These are phyloP conservation scores for Origma solitaria DNA, from an alignment of 2,113 vertebrate genomes.

Conservation along the genomic window DNA sequence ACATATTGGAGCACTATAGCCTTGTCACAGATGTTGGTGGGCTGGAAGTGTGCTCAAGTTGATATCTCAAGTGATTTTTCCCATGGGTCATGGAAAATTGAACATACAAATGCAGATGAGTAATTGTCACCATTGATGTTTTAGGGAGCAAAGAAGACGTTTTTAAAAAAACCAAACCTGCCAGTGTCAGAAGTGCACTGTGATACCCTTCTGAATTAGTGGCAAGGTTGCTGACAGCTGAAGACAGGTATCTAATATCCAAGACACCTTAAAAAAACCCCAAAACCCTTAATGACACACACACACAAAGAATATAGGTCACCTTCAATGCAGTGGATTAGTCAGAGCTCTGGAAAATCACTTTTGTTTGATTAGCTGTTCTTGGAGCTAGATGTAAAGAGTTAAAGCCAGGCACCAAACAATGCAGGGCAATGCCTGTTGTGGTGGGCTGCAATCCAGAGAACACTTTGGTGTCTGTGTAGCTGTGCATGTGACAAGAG, in stretches of 20 bases:
- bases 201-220: background rate
- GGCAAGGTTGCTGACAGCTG: background rate
- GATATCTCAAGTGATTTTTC: background rate
- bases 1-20: background rate
- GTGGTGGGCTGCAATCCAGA: background rate
- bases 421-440: background rate
- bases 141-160: background rate
- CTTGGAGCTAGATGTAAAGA: background rate
- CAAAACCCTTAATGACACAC: background rate
- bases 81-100: background rate
- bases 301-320: background rate
- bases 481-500: rapidly evolving
- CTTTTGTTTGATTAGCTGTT: background rate
- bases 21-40: background rate
- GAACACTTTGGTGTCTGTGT: background rate
- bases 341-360: background rate
- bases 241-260: background rate
- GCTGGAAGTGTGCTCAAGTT: background rate
- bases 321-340: background rate
- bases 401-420: background rate
- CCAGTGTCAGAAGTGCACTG: background rate
- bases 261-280: background rate
- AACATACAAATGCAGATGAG: background rate
- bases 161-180: background rate
- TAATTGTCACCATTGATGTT: background rate